Percentiles rank a stretch among this genome's conserved stretches.
Conservation (phyloP, 2,888 invertebrate genomes). For the Leptopilina myrica region DNA sequence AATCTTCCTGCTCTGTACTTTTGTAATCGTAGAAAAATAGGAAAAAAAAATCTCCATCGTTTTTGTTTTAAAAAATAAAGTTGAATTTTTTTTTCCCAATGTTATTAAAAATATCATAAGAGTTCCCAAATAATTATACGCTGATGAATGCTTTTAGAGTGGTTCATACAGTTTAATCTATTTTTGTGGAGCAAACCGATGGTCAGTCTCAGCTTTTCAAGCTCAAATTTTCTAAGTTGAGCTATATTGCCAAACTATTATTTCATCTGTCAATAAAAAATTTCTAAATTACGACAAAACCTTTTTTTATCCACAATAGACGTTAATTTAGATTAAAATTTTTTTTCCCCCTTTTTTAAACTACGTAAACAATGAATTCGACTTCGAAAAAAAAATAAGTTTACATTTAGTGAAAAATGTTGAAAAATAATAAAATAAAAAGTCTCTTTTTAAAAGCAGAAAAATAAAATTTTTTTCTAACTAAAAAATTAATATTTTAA, state of each 20-base stretch:
- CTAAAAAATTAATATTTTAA: not conserved
- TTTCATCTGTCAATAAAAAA: constrained; percentile 42
- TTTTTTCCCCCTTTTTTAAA: too few species aligned
- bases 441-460: too few species aligned
- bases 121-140: constrained; percentile 22
- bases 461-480: too few species aligned
- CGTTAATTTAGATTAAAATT: too few species aligned
- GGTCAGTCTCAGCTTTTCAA: constrained; percentile 66
- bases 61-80: too few species aligned
- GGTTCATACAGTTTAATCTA: constrained; percentile 71
- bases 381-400: too few species aligned
- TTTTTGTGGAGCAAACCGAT: constrained; percentile 70
- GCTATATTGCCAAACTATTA: constrained; percentile 63
- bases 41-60: not conserved
- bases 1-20: too few species aligned
- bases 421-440: too few species aligned
- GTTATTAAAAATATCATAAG: constrained; percentile 16
- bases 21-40: not conserved
- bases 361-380: too few species aligned
- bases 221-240: constrained; percentile 66
- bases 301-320: not conserved
- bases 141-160: constrained; percentile 67
- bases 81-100: too few species aligned
- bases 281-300: not conserved
- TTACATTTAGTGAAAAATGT: too few species aligned